Base-by-base conservation (phyloP, 2,797 vertebrate species). In the Xerus rutilus region DNA sequence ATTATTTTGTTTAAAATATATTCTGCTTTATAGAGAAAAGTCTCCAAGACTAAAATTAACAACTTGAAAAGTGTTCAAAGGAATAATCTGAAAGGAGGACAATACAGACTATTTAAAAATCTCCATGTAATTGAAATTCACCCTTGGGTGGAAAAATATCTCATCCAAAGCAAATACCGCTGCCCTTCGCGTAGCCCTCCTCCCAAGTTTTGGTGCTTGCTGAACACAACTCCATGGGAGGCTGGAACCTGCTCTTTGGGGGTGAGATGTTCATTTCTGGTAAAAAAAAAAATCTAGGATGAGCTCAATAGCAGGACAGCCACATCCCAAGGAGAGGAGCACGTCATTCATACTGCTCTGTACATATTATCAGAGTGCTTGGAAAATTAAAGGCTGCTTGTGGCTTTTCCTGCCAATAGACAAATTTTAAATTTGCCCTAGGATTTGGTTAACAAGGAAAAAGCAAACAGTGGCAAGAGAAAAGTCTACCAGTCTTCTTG, bases 61-160 rank as follows among this genome's bases (percentile, higher is more conserved):
- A 97, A 98, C 97, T 98, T 98, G 97, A 98, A 98, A 97, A 96
- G 74, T 97, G 91, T 97, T 98, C 94, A 94, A 97, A 97, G 97
- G 94, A 97, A 93, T 97, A 96, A 67, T 95, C 96, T 95, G 76
- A 79, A 92, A 0, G 84, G 94, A 98, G 97, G 85, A 86, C 94
- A 97, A 73, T 85, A 8, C 72, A 88, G 94, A 77, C 95, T 79
- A 93, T 93, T 96, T 82, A 93, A 95, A 96, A 94, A 95, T 97
- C 93, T 93, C 93, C 94, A 25, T 21, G 45, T 95, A 94, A 96
- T 93, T 98, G 86, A 95, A 87, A 93, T 90, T 96, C 94, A 95
- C 94, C 45, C 86, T 97, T 91, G 92, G 96, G 1, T 3, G 10
- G 14, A 12, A 39, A 45, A 59, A 96, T 91, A 95, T 3, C 52